Evolutionary conservation across 1,140 invertebrate species (phyloP).

Genomic region (Brachionus paranguensis): DNA sequence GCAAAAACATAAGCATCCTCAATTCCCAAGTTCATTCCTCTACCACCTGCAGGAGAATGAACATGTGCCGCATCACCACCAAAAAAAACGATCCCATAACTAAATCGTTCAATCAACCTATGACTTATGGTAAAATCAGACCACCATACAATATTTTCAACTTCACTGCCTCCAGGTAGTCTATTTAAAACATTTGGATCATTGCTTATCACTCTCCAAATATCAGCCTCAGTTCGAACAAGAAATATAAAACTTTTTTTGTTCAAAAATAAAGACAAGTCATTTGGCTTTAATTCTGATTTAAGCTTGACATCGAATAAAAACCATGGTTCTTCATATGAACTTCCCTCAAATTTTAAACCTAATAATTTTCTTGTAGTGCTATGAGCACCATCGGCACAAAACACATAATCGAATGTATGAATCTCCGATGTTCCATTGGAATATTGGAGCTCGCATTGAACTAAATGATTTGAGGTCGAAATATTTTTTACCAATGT

Average conservation of each 20-base stretch:
- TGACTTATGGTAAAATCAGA: background rate
- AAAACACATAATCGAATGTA: background rate
- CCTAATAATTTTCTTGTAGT: background rate
- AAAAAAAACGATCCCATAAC: background rate
- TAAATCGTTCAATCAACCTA: background rate
- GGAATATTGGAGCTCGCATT: background rate
- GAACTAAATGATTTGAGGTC: background rate
- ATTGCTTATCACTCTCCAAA: background rate
- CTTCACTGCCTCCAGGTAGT: background rate
- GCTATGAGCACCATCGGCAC: background rate
- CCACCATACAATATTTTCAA: background rate
- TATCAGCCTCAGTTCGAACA: background rate
- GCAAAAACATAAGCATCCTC: slow-evolving; percentile 19
- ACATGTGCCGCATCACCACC: slow-evolving; percentile 6
- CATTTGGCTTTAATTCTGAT: background rate
- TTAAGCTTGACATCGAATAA: background rate
- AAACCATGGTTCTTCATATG: background rate
- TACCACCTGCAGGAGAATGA: slow-evolving; percentile 5
- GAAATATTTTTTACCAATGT: background rate
- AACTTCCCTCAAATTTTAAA: background rate
- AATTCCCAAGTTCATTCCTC: slow-evolving; percentile 15
- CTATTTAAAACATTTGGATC: background rate
- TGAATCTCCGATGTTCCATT: background rate
- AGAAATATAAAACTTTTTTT: background rate
- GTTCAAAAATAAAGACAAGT: background rate